phyloP scores from a whole-genome alignment of 2,797 vertebrate genomes.

The Hipposideros larvatus region DNA sequence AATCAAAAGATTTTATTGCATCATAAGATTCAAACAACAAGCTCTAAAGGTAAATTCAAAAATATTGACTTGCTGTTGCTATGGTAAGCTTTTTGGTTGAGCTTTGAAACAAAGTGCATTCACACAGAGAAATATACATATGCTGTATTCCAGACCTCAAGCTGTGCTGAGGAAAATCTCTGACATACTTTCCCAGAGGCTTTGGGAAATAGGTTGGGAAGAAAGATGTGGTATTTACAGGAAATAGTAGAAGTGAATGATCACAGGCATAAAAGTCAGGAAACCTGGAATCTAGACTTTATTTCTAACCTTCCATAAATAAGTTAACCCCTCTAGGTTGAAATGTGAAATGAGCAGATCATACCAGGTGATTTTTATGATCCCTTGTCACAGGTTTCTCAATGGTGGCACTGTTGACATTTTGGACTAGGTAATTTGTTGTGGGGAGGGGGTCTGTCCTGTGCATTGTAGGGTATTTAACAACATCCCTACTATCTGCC shows the following conservation, averaged over 20 bases:
- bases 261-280: not conserved
- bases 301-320: not conserved
- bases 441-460: not conserved
- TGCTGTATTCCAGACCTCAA: not conserved
- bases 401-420: not conserved
- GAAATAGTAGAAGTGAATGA: not conserved
- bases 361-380: not conserved
- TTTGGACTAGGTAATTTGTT: not conserved
- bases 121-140: not conserved
- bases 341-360: not conserved
- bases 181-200: not conserved
- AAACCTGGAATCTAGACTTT: not conserved
- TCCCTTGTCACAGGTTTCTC: not conserved
- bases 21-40: not conserved
- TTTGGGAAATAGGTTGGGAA: not conserved
- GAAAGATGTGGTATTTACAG: not conserved
- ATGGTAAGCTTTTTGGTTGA: not conserved
- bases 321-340: not conserved
- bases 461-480: not conserved
- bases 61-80: not conserved
- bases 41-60: not conserved
- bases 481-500: not conserved
- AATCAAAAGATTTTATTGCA: constrained; percentile 22
- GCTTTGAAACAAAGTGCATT: constrained; percentile 14
- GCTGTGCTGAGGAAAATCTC: not conserved